These are phyloP conservation scores for Notospermus geniculatus DNA, from an alignment of 1,140 invertebrate genomes.

Conservation along the genomic window DNA sequence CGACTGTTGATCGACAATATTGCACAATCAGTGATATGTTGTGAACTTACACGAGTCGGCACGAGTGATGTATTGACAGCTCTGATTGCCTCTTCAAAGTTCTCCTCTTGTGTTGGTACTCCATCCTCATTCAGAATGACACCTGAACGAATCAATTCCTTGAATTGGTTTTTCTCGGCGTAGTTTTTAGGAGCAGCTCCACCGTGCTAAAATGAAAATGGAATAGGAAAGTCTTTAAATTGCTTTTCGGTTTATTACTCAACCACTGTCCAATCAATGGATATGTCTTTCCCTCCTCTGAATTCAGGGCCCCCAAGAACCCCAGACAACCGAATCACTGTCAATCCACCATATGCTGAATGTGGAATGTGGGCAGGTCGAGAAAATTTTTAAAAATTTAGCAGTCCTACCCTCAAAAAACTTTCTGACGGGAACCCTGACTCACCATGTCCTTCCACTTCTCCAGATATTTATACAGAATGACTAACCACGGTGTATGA, in stretches of 20 bases:
- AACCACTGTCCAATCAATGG: no score
- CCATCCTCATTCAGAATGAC: slow-evolving; percentile 66
- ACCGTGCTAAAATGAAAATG: slow-evolving; percentile 61
- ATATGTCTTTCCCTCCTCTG: no score
- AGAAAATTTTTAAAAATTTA: no score
- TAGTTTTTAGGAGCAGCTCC: slow-evolving; percentile 71
- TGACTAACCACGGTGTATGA: slow-evolving; percentile 89
- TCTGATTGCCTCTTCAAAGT: slow-evolving; percentile 91
- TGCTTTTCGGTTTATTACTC: no score
- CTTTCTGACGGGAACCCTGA: no score
- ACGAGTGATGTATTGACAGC: slow-evolving; percentile 77
- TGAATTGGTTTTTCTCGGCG: slow-evolving; percentile 80
- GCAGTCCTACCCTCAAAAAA: no score
- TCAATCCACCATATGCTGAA: no score
- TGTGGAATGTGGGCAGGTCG: no score
- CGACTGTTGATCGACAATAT: no score
- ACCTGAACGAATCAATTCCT: slow-evolving; percentile 68
- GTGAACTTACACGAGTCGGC: slow-evolving; percentile 55
- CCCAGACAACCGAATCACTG: no score
- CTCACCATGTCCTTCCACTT: slow-evolving; percentile 63
- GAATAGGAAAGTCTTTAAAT: no score
- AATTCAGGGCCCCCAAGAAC: no score
- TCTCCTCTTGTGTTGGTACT: slow-evolving; percentile 79
- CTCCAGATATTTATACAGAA: slow-evolving; percentile 83
- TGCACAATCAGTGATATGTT: background rate